Conservation (phyloP, 1,140 invertebrate species). For the Phthorimaea operculella region DNA sequence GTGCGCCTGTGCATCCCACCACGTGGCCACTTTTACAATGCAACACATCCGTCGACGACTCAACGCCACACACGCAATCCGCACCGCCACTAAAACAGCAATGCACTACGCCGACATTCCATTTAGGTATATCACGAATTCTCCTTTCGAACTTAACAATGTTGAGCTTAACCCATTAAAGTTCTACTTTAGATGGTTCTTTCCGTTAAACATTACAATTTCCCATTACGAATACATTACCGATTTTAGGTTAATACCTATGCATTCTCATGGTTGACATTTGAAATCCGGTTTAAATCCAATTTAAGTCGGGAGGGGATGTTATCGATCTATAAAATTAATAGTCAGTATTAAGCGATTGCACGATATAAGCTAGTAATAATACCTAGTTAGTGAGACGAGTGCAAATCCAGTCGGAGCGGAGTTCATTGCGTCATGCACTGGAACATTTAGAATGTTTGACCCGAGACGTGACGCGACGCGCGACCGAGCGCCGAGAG, state of each 20-base stretch:
- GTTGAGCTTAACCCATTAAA: too few relatives aligned
- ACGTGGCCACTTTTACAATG: slow-evolving; percentile 18
- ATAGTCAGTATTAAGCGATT: neutral
- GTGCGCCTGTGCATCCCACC: too few relatives aligned
- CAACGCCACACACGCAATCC: neutral
- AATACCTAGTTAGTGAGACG: neutral
- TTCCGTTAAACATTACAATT: too few relatives aligned
- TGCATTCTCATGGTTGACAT: neutral
- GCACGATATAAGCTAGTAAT: neutral
- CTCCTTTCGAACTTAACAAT: too few relatives aligned
- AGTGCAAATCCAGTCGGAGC: slow-evolving; percentile 57
- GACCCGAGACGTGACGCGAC: slow-evolving; percentile 31
- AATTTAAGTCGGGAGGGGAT: neutral
- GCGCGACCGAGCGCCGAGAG: too few relatives aligned
- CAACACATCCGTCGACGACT: slow-evolving; percentile 24
- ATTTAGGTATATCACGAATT: too few relatives aligned
- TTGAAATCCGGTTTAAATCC: neutral
- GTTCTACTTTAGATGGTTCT: too few relatives aligned
- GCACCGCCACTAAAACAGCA: neutral
- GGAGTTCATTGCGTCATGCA: slow-evolving; percentile 56
- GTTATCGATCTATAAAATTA: neutral
- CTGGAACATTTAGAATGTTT: slow-evolving; percentile 59
- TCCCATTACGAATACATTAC: too few relatives aligned
- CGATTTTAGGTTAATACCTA: neutral
- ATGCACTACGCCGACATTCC: neutral